Evolutionary conservation across 2,888 invertebrate species (phyloP), one percentile per base, ranked within the genome.

Genomic region (Pogonocherus hispidulus): DNA sequence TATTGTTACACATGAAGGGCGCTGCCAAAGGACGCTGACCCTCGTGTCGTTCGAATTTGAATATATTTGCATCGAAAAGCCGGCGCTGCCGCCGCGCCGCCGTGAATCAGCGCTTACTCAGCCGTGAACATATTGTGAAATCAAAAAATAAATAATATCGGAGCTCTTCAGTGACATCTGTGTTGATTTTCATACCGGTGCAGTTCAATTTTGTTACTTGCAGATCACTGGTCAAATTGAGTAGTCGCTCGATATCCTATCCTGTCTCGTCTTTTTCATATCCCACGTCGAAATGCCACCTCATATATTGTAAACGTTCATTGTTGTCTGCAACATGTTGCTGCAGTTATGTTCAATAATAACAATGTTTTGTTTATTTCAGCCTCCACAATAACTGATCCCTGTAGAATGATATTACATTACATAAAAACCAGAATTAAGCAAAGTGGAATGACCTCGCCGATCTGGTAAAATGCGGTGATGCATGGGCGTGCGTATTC

Each of bases 51-150:
- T 62, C 37, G 62, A 62, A 62, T 62, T 62, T 51, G 62, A 62
- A 62, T 62, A 62, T 32, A 62, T 62, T 62, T 62, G 51, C 62
- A 62, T 62, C 51, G 62, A 62, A 62, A 62, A 51, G 51, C 62
- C 23, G 62, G 51, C 51, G 62, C 47, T 62, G 51, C 41, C 22
- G 51, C 27, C 23, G 47, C 46, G n/a, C 41, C 37, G 51, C 51
- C 35, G 22, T 51, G 62, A 62, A 22, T 62, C 62, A 37, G 62
- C 51, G 62, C 62, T 51, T 51, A 51, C 62, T 49, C 62, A 49
- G 62, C 51, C 51, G 18, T 51, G 62, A 62, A 51, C 62, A 37
- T 27, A 62, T 62, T 62, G 62, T 51, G 51, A 62, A 62, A 35
- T 51, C 27, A 62, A 62, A 59, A 59, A 47, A 59, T 59, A 51